Base-by-base conservation (phyloP, 2,888 invertebrate genomes). In the Dryobota labecula region DNA sequence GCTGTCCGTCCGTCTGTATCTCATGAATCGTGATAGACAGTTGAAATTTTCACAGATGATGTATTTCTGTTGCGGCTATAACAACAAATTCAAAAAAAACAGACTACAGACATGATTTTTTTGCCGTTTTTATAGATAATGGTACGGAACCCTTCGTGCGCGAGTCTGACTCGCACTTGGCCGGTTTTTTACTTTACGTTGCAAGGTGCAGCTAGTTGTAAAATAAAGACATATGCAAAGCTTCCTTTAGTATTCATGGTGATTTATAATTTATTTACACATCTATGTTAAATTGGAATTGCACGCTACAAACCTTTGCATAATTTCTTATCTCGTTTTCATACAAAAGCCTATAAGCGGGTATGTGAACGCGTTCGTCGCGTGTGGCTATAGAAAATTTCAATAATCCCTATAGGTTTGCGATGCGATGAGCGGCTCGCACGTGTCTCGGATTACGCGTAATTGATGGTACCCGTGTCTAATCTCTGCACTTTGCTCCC, bases 401-500 rank as follows among this genome's bases (percentile, higher is more conserved):
- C 91, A 94, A 94, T 94, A 94, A 94, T 95, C 93, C 93, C 90
- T 86, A 90, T 93, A 92, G 93, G 93, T 94, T 94, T 90, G 90
- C 89, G 90, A 90, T 85, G 89, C 90, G 90, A 89, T 87, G 90
- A 90, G 90, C 91, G 85, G 88, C 79, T 90, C 93, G 94, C 95
- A 95, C 95, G 95, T 93, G 94, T 86, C 88, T 85, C 89, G 95
- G 95, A 93, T 95, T 95, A 95, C 90, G 83, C 86, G 92, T 95
- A 95, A 95, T 95, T 95, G 94, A 95, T 95, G 95, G 93, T 90
- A 89, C 88, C 91, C 87, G 88, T 90, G 91, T 92, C 94, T 95
- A 95, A 95, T 95, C 95, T 94, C 92, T 93, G 93, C 94, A 93
- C 94, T 94, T 92, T 93, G 92, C 91, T 92, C 87, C 80, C 84